Evolutionary conservation across 2,797 vertebrate genomes (phyloP).

Genomic region (Cichlasoma orientale): DNA sequence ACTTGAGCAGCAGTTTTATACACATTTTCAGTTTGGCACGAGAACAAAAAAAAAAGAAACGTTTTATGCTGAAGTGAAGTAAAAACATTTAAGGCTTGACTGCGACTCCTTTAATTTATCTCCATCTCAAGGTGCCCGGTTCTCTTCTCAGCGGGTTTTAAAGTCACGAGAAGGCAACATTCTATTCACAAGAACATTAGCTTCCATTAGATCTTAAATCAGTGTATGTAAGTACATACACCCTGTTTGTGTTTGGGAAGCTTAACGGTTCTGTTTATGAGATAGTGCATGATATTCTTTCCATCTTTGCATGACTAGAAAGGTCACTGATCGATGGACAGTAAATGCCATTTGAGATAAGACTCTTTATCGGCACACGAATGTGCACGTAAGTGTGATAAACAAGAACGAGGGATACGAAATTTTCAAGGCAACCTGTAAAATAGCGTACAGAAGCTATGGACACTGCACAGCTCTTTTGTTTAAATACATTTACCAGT

Average conservation of each 20-base stretch:
- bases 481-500: background rate
- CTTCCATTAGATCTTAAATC: constrained; percentile 7
- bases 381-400: background rate
- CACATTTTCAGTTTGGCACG: background rate
- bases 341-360: constrained; percentile 14
- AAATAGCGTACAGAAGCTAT: background rate
- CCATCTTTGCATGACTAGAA: background rate
- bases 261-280: constrained; percentile 4
- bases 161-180: background rate
- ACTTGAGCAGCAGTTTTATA: background rate
- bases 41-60: background rate
- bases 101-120: background rate
- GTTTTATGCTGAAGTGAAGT: background rate
- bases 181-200: background rate
- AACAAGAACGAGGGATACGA: background rate
- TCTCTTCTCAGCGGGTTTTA: background rate
- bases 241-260: constrained; percentile 3
- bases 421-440: background rate
- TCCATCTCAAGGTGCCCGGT: background rate
- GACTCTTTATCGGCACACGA: background rate
- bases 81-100: background rate
- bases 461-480: background rate
- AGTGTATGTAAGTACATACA: background rate
- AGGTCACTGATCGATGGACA: constrained; percentile 3
- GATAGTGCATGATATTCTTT: constrained; percentile 1